phyloP scores from a whole-genome alignment of 2,888 invertebrate species.

The Drosophila subsilvestris region DNA sequence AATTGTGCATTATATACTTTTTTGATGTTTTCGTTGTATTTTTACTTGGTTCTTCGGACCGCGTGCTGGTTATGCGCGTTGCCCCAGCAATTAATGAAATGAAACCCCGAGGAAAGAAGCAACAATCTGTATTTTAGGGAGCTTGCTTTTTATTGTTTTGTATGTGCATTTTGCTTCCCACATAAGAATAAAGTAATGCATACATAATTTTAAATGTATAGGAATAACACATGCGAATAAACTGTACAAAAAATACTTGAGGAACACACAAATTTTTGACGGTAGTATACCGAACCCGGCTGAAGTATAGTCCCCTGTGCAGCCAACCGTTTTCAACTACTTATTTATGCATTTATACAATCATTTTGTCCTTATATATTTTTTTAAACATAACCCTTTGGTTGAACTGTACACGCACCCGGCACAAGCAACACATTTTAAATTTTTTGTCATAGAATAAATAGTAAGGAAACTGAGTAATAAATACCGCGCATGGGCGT shows the following conservation, averaged over 20 bases:
- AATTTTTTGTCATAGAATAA: slow-evolving; percentile 37
- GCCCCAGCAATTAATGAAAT: slow-evolving; percentile 1
- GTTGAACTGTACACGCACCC: slow-evolving; percentile 8
- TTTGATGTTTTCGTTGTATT: slow-evolving; percentile 47
- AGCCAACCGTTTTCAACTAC: slow-evolving; percentile 8
- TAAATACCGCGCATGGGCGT: slow-evolving; percentile 22
- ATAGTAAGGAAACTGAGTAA: slow-evolving; percentile 36
- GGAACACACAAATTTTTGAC: slow-evolving; percentile 7
- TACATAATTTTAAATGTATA: slow-evolving; percentile 41
- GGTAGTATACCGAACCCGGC: slow-evolving; percentile 1
- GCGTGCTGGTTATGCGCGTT: slow-evolving; percentile 16
- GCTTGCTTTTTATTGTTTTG: slow-evolving; percentile 20
- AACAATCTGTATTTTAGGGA: background rate
- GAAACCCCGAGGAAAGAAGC: slow-evolving; percentile 7
- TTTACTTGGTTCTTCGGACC: slow-evolving; percentile 33
- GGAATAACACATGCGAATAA: slow-evolving; percentile 43
- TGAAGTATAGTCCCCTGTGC: slow-evolving; percentile 2
- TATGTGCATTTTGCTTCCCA: slow-evolving; percentile 33
- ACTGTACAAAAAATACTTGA: slow-evolving; percentile 45
- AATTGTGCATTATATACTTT: slow-evolving; percentile 46
- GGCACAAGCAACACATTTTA: slow-evolving; percentile 30
- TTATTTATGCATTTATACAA: slow-evolving; percentile 33
- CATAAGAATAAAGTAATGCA: slow-evolving; percentile 28
- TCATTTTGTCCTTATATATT: slow-evolving; percentile 5
- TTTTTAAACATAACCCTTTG: slow-evolving; percentile 1